Conservation (phyloP, 2,797 vertebrate species). For the Falco naumanni region DNA sequence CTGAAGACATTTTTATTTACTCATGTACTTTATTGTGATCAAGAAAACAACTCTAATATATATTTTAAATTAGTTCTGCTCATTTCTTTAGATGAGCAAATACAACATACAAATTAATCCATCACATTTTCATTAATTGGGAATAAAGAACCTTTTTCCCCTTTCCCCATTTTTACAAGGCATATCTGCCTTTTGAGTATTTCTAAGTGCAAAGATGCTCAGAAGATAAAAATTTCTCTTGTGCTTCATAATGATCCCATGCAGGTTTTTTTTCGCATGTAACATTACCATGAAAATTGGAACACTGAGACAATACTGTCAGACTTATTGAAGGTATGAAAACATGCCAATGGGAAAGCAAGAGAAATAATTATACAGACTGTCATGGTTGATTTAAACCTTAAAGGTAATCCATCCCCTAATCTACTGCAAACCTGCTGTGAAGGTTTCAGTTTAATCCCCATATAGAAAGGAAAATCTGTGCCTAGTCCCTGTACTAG, state of each 20-base stretch:
- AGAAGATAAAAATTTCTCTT: background rate
- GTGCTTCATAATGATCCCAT: background rate
- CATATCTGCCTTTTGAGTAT: background rate
- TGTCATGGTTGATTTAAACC: constrained; percentile 11
- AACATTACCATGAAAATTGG: background rate
- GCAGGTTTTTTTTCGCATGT: background rate
- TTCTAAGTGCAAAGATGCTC: background rate
- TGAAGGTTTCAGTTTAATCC: constrained; percentile 14
- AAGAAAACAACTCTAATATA: background rate
- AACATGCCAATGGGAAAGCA: background rate
- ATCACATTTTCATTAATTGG: background rate
- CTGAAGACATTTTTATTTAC: background rate
- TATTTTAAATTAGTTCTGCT: background rate
- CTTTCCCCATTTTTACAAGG: background rate
- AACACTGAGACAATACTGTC: background rate
- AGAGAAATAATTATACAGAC: constrained; percentile 7
- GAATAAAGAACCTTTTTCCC: background rate
- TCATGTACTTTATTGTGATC: background rate
- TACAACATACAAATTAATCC: background rate
- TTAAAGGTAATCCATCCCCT: background rate
- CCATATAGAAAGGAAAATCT: background rate
- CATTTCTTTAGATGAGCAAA: background rate
- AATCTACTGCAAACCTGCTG: background rate
- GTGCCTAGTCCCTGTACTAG: background rate
- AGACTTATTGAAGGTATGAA: background rate